Evolutionary conservation across 2,797 vertebrate genomes (phyloP), one percentile per base, ranked within the genome.

Genomic region (Otolemur crassicaudatus): DNA sequence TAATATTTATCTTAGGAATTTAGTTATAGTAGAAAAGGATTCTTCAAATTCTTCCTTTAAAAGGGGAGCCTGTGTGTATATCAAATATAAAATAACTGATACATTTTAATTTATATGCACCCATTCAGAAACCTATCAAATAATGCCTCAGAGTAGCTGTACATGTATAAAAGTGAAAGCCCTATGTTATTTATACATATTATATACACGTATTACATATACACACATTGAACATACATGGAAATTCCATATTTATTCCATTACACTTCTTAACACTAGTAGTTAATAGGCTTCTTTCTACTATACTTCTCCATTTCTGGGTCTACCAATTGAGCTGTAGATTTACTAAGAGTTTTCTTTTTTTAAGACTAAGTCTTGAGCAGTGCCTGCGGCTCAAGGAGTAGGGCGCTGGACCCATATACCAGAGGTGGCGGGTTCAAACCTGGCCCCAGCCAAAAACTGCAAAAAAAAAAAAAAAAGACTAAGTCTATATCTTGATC

Each of bases 61-160:
- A 63, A 60, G 9, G 25, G 23, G 67, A 76, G 2, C 22, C 58
- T 86, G 16, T 63, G 23, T 84, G 37, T 69, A 40, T 56, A 81
- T 60, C 43, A 90, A 95, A 85, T 49, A 53, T 12, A n/a, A 93
- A 79, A 77, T 83, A 63, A n/a, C 17, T 79, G 87, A 31, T 75
- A 27, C 79, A 58, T 91, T 88, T 72, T 76, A 75, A 25, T 58
- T 76, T 49, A 81, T 10, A 25, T 46, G 5, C 6, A 29, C 17
- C 27, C 65, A 40, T 58, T 82, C 37, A 77, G 72, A 73, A 92
- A 84, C 34, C 56, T 67, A 69, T 60, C 82, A 56, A 34, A 22
- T 46, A 72, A 76, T 70, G 76, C 31, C 23, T 3, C 6, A 49
- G 46, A 67, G 11, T 8, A 80, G 53, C 29, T 49, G 3, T 67